Percentiles rank a stretch among this genome's conserved stretches.
These are phyloP conservation scores for Cossypha heuglini DNA, from an alignment of 2,797 vertebrate species.

Conservation along the genomic window DNA sequence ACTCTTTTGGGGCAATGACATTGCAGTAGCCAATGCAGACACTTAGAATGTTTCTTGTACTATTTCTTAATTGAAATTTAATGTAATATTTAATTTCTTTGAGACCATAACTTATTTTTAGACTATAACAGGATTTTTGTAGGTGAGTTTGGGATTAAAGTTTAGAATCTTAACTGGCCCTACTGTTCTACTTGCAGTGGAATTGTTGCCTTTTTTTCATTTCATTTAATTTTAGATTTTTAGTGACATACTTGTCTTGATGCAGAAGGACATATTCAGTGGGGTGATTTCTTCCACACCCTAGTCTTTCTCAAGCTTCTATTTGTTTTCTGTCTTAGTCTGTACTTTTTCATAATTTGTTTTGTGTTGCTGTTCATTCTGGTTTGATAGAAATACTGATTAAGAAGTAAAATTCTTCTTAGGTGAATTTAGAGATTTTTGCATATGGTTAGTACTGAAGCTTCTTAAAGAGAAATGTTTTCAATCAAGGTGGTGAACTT, in stretches of 20 bases:
- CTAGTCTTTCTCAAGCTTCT: not conserved
- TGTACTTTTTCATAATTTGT: not conserved
- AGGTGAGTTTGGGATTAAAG: not conserved
- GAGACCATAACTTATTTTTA: not conserved
- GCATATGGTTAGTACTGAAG: not conserved
- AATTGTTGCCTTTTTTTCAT: not conserved
- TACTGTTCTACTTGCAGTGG: not conserved
- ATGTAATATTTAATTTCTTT: not conserved
- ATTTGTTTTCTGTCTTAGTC: not conserved
- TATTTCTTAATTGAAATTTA: not conserved
- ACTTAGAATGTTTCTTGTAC: not conserved
- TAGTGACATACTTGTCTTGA: not conserved
- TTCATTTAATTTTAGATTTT: not conserved
- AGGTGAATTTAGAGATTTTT: not conserved
- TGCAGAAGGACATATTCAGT: not conserved
- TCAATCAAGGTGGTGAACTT: not conserved
- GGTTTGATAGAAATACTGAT: not conserved
- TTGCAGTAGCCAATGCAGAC: not conserved
- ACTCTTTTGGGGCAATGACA: not conserved
- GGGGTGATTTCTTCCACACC: not conserved
- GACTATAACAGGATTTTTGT: not conserved
- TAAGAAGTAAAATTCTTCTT: not conserved
- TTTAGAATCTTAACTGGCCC: not conserved
- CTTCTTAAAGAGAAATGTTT: not conserved
- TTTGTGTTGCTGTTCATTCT: not conserved